phyloP scores from a whole-genome alignment of 2,888 invertebrate genomes.

The Mylabris sibirica region DNA sequence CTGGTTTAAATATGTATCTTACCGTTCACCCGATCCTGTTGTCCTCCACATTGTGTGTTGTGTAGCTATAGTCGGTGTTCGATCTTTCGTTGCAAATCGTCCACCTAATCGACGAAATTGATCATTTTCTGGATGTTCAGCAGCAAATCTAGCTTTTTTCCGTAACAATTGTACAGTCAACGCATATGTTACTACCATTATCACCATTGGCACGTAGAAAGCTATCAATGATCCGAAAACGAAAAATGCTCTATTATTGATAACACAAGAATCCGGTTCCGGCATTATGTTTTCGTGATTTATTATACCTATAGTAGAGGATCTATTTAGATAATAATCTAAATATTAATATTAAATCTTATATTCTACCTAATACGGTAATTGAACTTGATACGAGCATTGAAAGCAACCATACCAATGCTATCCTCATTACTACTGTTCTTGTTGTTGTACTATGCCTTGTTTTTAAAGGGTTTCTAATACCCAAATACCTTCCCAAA shows the following conservation, averaged over 20 bases:
- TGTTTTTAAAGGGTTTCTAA: slow-evolving; percentile 87
- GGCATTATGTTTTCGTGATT: slow-evolving; percentile 85
- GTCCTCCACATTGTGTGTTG: slow-evolving; percentile 58
- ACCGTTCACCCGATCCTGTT: slow-evolving; percentile 58
- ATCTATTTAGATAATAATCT: not conserved
- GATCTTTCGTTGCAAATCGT: slow-evolving; percentile 55
- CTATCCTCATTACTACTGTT: slow-evolving; percentile 86
- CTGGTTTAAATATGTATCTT: slow-evolving; percentile 26
- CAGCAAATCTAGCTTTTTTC: slow-evolving; percentile 78
- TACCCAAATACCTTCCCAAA: slow-evolving; percentile 86
- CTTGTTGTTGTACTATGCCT: slow-evolving; percentile 84
- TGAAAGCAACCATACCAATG: slow-evolving; percentile 90
- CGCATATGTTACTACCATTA: slow-evolving; percentile 92
- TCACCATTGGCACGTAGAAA: slow-evolving; percentile 94
- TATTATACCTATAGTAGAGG: slow-evolving; percentile 69
- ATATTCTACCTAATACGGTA: slow-evolving; percentile 76
- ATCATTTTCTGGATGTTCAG: slow-evolving; percentile 70
- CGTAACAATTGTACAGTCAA: slow-evolving; percentile 87
- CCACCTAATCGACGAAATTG: slow-evolving; percentile 65
- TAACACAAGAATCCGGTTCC: slow-evolving; percentile 76
- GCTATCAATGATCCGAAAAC: slow-evolving; percentile 92
- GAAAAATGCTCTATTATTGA: slow-evolving; percentile 86
- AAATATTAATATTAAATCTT: not conserved
- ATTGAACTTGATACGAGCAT: slow-evolving; percentile 88
- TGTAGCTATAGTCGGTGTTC: slow-evolving; percentile 50